A percentile compares a stretch with the other conserved stretches of the same genome.
Evolutionary conservation across 2,797 vertebrate genomes (phyloP).

Genomic region (Halcyon badia): DNA sequence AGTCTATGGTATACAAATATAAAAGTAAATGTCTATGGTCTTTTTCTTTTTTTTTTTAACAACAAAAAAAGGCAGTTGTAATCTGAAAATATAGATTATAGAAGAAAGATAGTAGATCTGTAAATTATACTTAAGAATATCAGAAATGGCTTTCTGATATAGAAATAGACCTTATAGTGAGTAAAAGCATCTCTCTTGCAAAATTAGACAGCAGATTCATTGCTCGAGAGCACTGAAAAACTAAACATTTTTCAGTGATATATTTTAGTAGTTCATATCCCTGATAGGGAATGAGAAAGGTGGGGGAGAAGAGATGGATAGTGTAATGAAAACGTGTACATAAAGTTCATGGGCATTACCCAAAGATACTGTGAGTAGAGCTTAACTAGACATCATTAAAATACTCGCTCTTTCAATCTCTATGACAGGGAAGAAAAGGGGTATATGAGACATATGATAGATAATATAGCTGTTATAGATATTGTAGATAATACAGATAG

Average conservation of each 20-base stretch:
- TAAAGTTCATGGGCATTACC: not conserved
- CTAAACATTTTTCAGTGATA: not conserved
- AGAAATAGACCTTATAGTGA: not conserved
- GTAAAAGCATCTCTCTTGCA: not conserved
- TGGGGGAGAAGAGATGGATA: not conserved
- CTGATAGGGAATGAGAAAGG: not conserved
- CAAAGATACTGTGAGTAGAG: not conserved
- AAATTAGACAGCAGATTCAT: not conserved
- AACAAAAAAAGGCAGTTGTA: rapidly evolving
- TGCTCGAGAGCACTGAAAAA: not conserved
- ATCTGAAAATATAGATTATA: not conserved
- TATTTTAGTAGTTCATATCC: not conserved
- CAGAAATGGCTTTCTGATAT: not conserved
- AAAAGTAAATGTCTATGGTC: rapidly evolving
- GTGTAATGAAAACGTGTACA: not conserved
- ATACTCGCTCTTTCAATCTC: not conserved
- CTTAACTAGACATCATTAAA: not conserved
- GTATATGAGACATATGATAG: not conserved
- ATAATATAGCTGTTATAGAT: not conserved
- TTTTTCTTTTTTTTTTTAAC: not conserved
- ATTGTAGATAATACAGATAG: not conserved
- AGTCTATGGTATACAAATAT: not conserved
- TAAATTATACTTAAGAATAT: not conserved
- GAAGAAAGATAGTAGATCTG: not conserved
- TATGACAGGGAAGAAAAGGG: not conserved